phyloP scores from a whole-genome alignment of 2,888 invertebrate genomes.

The Aethes cnicana region DNA sequence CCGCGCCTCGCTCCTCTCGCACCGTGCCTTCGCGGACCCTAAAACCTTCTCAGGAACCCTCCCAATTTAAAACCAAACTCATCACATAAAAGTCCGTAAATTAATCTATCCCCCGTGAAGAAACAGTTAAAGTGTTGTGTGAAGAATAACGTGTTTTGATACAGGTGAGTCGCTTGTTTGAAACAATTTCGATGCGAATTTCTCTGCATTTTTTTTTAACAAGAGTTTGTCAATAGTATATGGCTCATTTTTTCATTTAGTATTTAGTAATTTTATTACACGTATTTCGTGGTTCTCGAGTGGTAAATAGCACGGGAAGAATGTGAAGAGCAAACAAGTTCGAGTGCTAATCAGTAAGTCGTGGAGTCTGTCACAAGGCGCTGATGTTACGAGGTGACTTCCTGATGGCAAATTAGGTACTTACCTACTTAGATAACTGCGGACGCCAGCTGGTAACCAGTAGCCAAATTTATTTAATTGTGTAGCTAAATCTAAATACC shows the following conservation, averaged over 20 bases:
- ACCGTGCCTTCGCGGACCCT: too few species aligned
- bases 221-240: too few species aligned
- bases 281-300: constrained; percentile 1
- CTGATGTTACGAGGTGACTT: constrained; percentile 21
- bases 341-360: constrained; percentile 26
- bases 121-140: constrained; percentile 20
- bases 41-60: too few species aligned
- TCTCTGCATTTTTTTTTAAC: constrained; percentile 6
- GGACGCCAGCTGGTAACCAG: constrained; percentile 5
- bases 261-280: constrained; percentile 12
- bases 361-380: constrained; percentile 21
- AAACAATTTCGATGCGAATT: neutral
- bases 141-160: constrained; percentile 7
- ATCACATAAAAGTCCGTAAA: too few species aligned
- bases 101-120: too few species aligned
- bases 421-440: constrained; percentile 4
- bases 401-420: constrained; percentile 18
- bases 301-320: constrained; percentile 19
- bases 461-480: too few species aligned
- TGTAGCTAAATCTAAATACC: too few species aligned
- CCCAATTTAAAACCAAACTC: too few species aligned
- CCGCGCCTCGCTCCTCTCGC: constrained; percentile 32
- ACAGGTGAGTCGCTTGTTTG: constrained; percentile 23
- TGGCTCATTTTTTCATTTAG: neutral
- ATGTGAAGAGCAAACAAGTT: constrained; percentile 20